phyloP scores from a whole-genome alignment of 2,113 vertebrate species.

The Phoxinus phoxinus region DNA sequence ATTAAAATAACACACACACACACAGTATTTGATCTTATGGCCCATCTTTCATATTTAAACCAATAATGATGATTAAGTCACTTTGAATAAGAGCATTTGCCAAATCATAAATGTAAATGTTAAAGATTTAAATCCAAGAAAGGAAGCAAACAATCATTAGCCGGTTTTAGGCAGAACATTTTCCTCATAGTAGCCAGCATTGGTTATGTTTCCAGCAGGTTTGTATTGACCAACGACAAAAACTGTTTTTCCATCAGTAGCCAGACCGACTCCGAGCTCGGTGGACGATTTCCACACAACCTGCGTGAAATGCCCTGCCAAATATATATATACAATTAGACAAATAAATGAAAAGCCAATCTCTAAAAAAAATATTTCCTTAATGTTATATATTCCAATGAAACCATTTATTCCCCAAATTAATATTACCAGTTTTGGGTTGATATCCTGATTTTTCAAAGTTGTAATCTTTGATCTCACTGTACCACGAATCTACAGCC shows the following conservation, averaged over 20 bases:
- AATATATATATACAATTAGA: neutral
- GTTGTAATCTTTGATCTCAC: slow-evolving; percentile 62
- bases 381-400: neutral
- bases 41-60: neutral
- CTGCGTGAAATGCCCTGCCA: slow-evolving; percentile 67
- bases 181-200: slow-evolving; percentile 48
- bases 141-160: neutral
- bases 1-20: neutral
- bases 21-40: neutral
- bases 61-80: neutral
- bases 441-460: slow-evolving; percentile 50
- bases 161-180: slow-evolving; percentile 57
- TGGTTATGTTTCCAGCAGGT: slow-evolving; percentile 55
- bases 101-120: slow-evolving; percentile 3
- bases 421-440: slow-evolving; percentile 50
- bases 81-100: slow-evolving; percentile 2
- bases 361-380: neutral
- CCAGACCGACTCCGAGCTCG: slow-evolving; percentile 61
- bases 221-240: slow-evolving; percentile 61
- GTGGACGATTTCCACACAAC: slow-evolving; percentile 62
- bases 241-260: slow-evolving; percentile 49
- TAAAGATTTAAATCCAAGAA: neutral
- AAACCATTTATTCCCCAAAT: neutral
- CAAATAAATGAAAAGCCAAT: neutral
- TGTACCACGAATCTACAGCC: slow-evolving; percentile 60